Conservation (phyloP, 2,113 vertebrate species). For the Ciconia stormi region DNA sequence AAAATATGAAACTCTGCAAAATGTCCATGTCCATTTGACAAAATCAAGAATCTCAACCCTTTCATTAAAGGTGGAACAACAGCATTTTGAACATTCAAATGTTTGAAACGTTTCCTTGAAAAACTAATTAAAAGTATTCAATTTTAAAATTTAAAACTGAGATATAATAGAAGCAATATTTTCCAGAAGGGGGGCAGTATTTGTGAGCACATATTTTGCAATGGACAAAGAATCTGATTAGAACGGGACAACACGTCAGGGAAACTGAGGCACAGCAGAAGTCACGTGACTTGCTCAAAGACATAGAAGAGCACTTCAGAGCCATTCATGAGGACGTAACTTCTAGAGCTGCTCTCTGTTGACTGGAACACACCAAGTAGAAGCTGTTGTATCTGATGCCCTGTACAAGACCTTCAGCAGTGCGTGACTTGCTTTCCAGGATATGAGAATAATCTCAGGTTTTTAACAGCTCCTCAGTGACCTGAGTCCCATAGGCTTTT, state of each 20-base stretch:
- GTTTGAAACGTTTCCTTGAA: not conserved
- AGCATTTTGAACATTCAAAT: not conserved
- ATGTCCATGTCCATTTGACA: rapidly evolving
- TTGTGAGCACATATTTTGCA: not conserved
- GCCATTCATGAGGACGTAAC: not conserved
- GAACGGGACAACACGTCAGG: not conserved
- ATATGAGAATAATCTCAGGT: not conserved
- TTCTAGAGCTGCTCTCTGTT: not conserved
- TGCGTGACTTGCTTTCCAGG: not conserved
- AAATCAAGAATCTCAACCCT: not conserved
- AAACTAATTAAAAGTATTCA: not conserved
- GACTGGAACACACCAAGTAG: not conserved
- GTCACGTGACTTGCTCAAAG: not conserved
- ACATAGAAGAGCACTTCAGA: not conserved
- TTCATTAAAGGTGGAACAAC: not conserved
- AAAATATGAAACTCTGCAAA: not conserved
- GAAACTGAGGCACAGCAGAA: not conserved
- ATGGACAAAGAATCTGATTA: not conserved
- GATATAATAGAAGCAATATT: not conserved
- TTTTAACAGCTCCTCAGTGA: not conserved
- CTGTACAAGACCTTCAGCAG: not conserved
- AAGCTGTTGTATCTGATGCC: not conserved
- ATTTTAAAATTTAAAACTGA: not conserved
- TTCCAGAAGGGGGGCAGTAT: not conserved
- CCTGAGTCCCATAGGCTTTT: not conserved